Percentiles rank a stretch among this genome's conserved stretches.
Evolutionary conservation across 2,888 invertebrate genomes (phyloP).

Genomic region (Bugula neritina): DNA sequence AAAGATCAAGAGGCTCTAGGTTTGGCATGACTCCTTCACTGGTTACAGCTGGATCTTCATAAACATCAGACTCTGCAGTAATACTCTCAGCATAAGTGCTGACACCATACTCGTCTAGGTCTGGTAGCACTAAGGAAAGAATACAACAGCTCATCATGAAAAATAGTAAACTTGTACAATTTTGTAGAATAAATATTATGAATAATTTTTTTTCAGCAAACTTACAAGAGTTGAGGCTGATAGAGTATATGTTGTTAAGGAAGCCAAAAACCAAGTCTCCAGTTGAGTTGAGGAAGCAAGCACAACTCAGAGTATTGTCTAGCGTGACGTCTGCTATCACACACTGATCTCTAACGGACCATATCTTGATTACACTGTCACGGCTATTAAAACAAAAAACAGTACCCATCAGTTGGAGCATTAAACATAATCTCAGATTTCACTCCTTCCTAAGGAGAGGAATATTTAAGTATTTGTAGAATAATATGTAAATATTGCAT

Average conservation of each 20-base stretch:
- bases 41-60: conserved; percentile 42
- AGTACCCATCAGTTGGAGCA: too few species aligned
- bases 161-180: too few species aligned
- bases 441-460: too few species aligned
- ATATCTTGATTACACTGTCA: conserved; percentile 31
- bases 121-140: background rate
- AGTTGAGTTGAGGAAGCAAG: conserved; percentile 27
- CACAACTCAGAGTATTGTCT: conserved; percentile 18
- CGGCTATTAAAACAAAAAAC: conserved; percentile 10
- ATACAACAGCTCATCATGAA: too few species aligned
- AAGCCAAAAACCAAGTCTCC: conserved; percentile 28
- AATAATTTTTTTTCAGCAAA: too few species aligned
- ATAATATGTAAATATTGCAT: too few species aligned
- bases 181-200: too few species aligned
- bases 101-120: background rate
- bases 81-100: conserved; percentile 8
- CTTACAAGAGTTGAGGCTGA: background rate
- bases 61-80: conserved; percentile 41
- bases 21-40: conserved; percentile 41
- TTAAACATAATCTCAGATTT: too few species aligned
- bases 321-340: conserved; percentile 27
- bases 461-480: too few species aligned
- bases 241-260: conserved; percentile 23
- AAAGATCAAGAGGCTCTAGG: conserved; percentile 39
- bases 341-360: conserved; percentile 27